Percentiles rank a stretch among this genome's conserved stretches.
phyloP scores from a whole-genome alignment of 2,113 vertebrate genomes.

The Nycticryphes semicollaris region DNA sequence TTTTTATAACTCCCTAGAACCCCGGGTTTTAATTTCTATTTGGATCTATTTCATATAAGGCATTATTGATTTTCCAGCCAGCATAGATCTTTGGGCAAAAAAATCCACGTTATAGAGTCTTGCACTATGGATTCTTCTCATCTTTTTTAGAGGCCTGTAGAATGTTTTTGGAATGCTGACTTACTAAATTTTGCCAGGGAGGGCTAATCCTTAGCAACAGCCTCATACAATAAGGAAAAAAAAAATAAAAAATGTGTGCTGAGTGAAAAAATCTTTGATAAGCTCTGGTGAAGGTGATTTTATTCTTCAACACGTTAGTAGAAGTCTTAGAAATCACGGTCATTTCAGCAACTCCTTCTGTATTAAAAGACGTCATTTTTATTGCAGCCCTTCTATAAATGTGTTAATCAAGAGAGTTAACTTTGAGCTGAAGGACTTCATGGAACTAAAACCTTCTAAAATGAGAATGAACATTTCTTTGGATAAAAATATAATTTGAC shows the following conservation, averaged over 20 bases:
- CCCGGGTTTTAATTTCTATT: not conserved
- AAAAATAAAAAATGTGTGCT: not conserved
- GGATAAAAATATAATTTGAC: not conserved
- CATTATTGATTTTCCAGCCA: not conserved
- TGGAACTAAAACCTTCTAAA: not conserved
- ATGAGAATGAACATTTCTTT: not conserved
- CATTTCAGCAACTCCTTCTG: not conserved
- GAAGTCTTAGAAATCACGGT: not conserved
- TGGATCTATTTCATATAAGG: conserved; percentile 8
- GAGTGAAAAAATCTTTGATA: not conserved
- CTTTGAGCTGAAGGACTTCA: not conserved
- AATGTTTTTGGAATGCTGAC: not conserved
- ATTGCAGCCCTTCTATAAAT: not conserved
- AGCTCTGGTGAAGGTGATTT: not conserved
- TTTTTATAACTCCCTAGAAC: not conserved
- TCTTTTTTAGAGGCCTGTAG: not conserved
- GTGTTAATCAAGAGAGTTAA: not conserved
- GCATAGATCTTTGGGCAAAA: not conserved
- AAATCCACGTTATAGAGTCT: not conserved
- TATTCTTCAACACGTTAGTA: not conserved
- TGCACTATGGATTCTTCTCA: not conserved
- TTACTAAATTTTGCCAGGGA: not conserved
- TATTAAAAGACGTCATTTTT: not conserved
- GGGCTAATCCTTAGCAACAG: not conserved
- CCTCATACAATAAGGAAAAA: not conserved